Evolutionary conservation across 2,888 invertebrate species (phyloP).

Genomic region (Idaea straminata): DNA sequence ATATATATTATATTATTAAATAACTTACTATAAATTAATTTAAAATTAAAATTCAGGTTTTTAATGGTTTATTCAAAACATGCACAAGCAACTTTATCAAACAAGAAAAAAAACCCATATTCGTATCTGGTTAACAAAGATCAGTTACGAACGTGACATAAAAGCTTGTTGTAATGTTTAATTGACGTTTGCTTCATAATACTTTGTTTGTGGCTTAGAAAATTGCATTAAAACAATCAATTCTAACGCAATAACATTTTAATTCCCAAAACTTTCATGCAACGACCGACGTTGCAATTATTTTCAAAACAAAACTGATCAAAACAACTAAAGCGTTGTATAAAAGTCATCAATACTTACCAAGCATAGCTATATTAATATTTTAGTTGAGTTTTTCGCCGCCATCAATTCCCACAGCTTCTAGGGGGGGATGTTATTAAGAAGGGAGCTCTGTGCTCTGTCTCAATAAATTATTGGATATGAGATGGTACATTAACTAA

Average conservation of each 20-base stretch:
- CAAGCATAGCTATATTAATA: conserved; percentile 74
- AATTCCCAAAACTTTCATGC: too few relatives aligned
- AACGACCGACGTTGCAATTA: too few relatives aligned
- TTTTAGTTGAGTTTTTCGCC: conserved; percentile 79
- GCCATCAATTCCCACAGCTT: conserved; percentile 66
- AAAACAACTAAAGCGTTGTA: conserved; percentile 34
- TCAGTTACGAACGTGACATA: too few relatives aligned
- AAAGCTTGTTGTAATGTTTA: too few relatives aligned
- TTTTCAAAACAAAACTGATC: conserved; percentile 37
- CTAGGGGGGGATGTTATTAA: conserved; percentile 46
- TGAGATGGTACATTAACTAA: conserved; percentile 78
- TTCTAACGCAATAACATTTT: conserved; percentile 2
- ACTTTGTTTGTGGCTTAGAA: neutral
- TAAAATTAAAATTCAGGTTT: too few relatives aligned
- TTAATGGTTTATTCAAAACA: too few relatives aligned
- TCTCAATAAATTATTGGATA: conserved; percentile 79
- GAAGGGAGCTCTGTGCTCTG: conserved; percentile 57
- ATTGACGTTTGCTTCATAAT: too few relatives aligned
- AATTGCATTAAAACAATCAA: neutral
- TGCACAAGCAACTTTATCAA: too few relatives aligned
- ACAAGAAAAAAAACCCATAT: too few relatives aligned
- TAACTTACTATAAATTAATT: too few relatives aligned
- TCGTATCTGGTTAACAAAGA: too few relatives aligned
- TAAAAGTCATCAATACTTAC: conserved; percentile 65
- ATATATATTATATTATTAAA: too few relatives aligned